phyloP scores from a whole-genome alignment of 2,797 vertebrate genomes.

The Sphenopsis melanotis region DNA sequence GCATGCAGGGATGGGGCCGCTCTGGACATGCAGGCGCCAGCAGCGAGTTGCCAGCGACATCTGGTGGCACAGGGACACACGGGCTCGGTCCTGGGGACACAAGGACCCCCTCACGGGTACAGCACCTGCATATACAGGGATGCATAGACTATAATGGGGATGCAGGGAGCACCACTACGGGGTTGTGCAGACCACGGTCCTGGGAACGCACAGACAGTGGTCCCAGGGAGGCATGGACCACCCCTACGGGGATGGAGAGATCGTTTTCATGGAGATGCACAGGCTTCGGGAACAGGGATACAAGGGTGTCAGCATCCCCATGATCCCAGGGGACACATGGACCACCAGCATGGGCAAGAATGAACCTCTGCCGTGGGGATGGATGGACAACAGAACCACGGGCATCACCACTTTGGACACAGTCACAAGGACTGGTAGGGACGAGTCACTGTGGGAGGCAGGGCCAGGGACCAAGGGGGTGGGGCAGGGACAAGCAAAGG shows the following conservation, averaged over 20 bases:
- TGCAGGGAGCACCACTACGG: too few species aligned
- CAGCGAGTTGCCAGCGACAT: conserved; percentile 46
- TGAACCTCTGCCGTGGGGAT: fast-evolving
- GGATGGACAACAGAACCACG: neutral
- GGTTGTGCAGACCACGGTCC: fast-evolving
- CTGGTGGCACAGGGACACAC: conserved; percentile 44
- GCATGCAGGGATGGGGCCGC: neutral
- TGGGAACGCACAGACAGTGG: neutral
- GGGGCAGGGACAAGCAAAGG: neutral
- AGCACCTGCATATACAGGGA: neutral
- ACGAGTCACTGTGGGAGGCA: neutral
- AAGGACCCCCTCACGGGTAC: neutral
- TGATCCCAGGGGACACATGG: neutral
- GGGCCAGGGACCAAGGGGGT: neutral
- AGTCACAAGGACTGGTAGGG: neutral
- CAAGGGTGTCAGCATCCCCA: neutral
- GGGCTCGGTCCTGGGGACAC: neutral
- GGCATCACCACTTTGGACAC: neutral
- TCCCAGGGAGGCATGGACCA: neutral
- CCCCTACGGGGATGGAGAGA: neutral
- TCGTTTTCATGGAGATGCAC: fast-evolving
- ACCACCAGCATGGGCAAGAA: neutral
- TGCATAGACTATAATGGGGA: neutral
- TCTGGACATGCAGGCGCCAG: neutral
- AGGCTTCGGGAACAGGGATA: neutral